Conservation (phyloP, 2,797 vertebrate species). For the Nannoperca obscura region DNA sequence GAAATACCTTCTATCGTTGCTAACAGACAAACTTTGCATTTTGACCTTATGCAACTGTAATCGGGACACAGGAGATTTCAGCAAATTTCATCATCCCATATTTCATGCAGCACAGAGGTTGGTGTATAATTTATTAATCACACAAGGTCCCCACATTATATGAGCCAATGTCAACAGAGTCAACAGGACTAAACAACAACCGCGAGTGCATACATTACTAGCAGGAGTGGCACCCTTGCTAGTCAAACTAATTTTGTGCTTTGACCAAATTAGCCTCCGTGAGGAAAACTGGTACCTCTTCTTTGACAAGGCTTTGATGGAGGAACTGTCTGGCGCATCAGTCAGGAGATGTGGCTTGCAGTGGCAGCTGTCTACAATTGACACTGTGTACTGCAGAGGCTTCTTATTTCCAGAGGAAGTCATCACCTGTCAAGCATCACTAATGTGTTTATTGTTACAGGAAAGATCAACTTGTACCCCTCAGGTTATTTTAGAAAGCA, state of each 20-base stretch:
- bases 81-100: constrained; percentile 64
- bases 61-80: constrained; percentile 57
- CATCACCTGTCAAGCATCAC: constrained; percentile 74
- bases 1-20: not conserved
- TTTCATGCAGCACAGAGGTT: constrained; percentile 43
- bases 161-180: constrained; percentile 57
- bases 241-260: constrained; percentile 37
- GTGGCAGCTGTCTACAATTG: constrained; percentile 68
- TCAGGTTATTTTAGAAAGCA: constrained; percentile 49
- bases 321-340: constrained; percentile 51
- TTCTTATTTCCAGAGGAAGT: constrained; percentile 65
- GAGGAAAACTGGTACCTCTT: constrained; percentile 28
- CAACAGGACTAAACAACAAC: constrained; percentile 43
- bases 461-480: constrained; percentile 59
- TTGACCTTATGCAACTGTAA: constrained; percentile 44
- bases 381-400: constrained; percentile 66
- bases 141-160: constrained; percentile 21
- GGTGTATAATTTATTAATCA: constrained; percentile 62
- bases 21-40: constrained; percentile 28
- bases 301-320: constrained; percentile 60
- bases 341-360: constrained; percentile 53
- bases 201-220: constrained; percentile 11
- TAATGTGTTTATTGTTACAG: constrained; percentile 74
- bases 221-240: constrained; percentile 17
- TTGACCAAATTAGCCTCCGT: constrained; percentile 34